Conservation (phyloP, 2,113 vertebrate species). For the Sinocyclocheilus anophthalmus region DNA sequence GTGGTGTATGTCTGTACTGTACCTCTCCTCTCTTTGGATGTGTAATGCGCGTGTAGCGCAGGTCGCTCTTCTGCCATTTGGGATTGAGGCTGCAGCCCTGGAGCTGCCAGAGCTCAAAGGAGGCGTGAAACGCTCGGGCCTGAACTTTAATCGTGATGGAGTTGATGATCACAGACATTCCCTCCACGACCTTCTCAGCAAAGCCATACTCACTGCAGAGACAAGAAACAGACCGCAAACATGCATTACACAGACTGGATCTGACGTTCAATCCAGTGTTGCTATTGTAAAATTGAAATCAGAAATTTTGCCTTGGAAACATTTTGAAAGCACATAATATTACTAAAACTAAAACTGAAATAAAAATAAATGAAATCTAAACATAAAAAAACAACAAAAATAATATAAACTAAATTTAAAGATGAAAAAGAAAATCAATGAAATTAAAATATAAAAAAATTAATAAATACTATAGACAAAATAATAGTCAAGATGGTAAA, state of each 20-base stretch:
- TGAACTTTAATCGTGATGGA: constrained; percentile 97
- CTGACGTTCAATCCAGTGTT: not conserved
- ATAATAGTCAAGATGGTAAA: too few species aligned
- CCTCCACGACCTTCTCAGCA: constrained; percentile 98
- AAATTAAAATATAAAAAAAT: too few species aligned
- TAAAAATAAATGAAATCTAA: too few species aligned
- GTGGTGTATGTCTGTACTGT: constrained; percentile 26
- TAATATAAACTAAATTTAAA: too few species aligned
- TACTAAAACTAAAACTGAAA: not conserved
- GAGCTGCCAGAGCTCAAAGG: constrained; percentile 97
- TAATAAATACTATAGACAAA: too few species aligned
- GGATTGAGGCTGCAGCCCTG: constrained; percentile 97
- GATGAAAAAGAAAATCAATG: too few species aligned
- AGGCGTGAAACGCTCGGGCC: constrained; percentile 92
- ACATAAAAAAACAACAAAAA: too few species aligned
- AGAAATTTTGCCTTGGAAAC: too few species aligned
- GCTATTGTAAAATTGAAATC: not conserved
- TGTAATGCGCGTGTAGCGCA: constrained; percentile 90
- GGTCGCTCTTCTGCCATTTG: constrained; percentile 91
- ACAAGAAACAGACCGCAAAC: constrained; percentile 36
- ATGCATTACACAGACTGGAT: not conserved
- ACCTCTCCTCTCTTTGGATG: constrained; percentile 96
- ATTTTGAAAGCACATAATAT: not conserved
- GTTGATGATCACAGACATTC: constrained; percentile 96
- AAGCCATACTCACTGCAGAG: constrained; percentile 92